A percentile compares a stretch with the other conserved stretches of the same genome.
Evolutionary conservation across 2,888 invertebrate genomes (phyloP).

Genomic region (Cheilosia vulpina): DNA sequence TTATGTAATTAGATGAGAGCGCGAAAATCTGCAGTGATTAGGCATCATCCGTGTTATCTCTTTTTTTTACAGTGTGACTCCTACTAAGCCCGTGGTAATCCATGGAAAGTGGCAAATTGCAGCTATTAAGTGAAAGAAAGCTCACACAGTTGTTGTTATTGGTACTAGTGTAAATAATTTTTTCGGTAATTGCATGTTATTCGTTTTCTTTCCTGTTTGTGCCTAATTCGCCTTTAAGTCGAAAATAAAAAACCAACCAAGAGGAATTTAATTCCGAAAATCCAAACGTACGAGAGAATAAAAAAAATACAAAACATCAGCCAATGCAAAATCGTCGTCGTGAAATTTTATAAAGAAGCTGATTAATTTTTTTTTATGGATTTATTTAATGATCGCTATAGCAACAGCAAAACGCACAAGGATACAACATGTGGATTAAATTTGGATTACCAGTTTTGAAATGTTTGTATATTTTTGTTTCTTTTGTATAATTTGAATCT

Average conservation of each 20-base stretch:
- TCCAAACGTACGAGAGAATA: background rate
- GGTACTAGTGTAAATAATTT: slow-evolving; percentile 44
- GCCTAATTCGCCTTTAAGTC: slow-evolving; percentile 64
- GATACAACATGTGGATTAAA: slow-evolving; percentile 73
- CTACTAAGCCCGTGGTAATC: slow-evolving; percentile 18
- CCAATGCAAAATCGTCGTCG: slow-evolving; percentile 17
- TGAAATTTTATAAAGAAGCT: slow-evolving; percentile 21
- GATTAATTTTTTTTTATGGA: slow-evolving; percentile 42
- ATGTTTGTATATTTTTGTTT: slow-evolving; percentile 68
- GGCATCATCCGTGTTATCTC: slow-evolving; percentile 35
- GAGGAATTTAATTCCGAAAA: background rate
- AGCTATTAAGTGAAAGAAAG: slow-evolving; percentile 20
- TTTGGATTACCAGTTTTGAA: slow-evolving; percentile 71
- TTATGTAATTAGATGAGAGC: slow-evolving; percentile 50
- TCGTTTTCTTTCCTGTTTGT: slow-evolving; percentile 47
- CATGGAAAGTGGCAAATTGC: slow-evolving; percentile 23
- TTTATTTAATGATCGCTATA: slow-evolving; percentile 53
- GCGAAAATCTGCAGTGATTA: slow-evolving; percentile 53
- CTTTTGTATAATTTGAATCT: slow-evolving; percentile 5
- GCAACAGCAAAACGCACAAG: slow-evolving; percentile 21
- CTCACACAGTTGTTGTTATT: slow-evolving; percentile 13
- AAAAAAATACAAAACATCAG: background rate
- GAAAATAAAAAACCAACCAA: slow-evolving; percentile 3
- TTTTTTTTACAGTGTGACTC: slow-evolving; percentile 15
- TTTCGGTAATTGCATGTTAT: slow-evolving; percentile 31